Evolutionary conservation across 2,797 vertebrate genomes (phyloP).

Genomic region (Lates japonicus): DNA sequence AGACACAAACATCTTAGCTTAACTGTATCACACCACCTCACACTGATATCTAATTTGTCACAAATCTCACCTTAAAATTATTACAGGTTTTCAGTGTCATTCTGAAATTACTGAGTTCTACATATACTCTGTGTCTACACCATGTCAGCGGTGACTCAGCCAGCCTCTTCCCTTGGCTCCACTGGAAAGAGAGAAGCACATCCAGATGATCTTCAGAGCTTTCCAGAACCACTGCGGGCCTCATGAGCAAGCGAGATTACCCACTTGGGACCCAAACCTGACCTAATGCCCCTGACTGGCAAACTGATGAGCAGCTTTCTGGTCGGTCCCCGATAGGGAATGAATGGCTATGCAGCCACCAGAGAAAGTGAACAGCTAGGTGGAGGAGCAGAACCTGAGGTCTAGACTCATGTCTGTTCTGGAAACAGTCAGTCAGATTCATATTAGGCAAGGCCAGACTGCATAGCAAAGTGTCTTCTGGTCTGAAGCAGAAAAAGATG

Average conservation of each 20-base stretch:
- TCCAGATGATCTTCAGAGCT: constrained; percentile 81
- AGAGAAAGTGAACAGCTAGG: constrained; percentile 10
- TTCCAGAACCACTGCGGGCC: constrained; percentile 70
- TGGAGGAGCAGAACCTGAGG: constrained; percentile 43
- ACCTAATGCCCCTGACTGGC: constrained; percentile 19
- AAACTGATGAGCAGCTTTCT: constrained; percentile 29
- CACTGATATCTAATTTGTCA: not conserved
- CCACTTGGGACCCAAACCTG: constrained; percentile 36
- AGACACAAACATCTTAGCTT: not conserved
- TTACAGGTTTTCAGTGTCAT: not conserved
- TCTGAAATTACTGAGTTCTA: not conserved
- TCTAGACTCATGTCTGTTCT: constrained; percentile 73
- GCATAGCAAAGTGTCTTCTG: not conserved
- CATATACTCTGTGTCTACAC: constrained; percentile 37
- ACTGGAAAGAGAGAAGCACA: constrained; percentile 88
- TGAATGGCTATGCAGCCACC: constrained; percentile 16
- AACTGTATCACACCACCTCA: not conserved
- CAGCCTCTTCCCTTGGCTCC: constrained; percentile 85
- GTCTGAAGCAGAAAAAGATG: not conserved
- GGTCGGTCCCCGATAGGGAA: constrained; percentile 33
- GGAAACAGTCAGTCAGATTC: constrained; percentile 78
- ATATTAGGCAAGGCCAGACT: constrained; percentile 83
- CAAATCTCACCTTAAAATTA: too few relatives aligned
- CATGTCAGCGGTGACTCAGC: constrained; percentile 83
- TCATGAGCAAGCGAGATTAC: constrained; percentile 51